Evolutionary conservation across 2,797 vertebrate genomes (phyloP).

Genomic region (Pachyuromys duprasi): DNA sequence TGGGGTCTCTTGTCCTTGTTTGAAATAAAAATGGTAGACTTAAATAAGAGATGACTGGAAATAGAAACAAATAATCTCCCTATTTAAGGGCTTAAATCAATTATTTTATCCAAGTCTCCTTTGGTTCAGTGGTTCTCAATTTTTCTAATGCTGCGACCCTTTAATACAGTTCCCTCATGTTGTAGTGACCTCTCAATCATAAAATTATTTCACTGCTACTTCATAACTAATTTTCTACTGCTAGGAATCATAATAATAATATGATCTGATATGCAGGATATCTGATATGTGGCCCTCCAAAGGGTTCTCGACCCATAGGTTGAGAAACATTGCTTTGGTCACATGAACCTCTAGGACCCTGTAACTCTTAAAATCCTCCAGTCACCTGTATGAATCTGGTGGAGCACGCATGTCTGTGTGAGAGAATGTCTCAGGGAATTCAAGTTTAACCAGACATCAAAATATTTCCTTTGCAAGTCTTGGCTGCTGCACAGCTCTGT

Average conservation of each 20-base stretch:
- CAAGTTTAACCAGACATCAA: constrained; percentile 86
- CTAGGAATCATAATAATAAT: not conserved
- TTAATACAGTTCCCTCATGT: not conserved
- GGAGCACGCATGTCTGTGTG: constrained; percentile 47
- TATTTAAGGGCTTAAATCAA: not conserved
- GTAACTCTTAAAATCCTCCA: constrained; percentile 46
- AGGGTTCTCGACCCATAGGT: not conserved
- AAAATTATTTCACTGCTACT: not conserved
- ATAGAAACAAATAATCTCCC: constrained; percentile 59
- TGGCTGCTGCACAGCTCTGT: constrained; percentile 84
- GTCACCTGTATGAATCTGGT: constrained; percentile 62
- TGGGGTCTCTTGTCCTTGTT: not conserved
- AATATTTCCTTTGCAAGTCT: constrained; percentile 86
- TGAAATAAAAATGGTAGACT: constrained; percentile 7
- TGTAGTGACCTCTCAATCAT: not conserved
- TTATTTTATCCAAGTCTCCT: constrained; percentile 12
- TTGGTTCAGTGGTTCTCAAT: not conserved
- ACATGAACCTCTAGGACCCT: not conserved
- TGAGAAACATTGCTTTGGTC: not conserved
- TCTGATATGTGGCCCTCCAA: not conserved
- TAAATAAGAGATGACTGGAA: not conserved
- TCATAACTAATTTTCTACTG: not conserved
- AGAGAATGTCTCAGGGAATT: constrained; percentile 81
- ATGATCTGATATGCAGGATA: not conserved
- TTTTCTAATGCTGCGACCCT: not conserved